These are phyloP conservation scores for Mythimna lalbum DNA, from an alignment of 2,888 invertebrate species.

Conservation along the genomic window DNA sequence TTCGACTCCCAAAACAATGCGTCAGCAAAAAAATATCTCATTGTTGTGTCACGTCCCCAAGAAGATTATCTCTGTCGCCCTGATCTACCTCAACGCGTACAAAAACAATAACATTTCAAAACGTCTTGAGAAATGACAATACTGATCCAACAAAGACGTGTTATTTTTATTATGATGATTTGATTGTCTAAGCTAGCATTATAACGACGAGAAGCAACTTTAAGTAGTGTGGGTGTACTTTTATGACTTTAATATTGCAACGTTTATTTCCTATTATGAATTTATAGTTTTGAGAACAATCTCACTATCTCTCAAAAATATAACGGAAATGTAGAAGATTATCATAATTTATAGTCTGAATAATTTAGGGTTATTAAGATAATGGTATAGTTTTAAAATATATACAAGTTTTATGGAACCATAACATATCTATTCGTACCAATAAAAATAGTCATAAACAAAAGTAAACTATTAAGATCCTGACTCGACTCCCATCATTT, in stretches of 20 bases:
- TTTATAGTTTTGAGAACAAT: slow-evolving; percentile 74
- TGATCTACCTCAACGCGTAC: slow-evolving; percentile 79
- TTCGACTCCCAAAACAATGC: slow-evolving; percentile 80
- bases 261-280: slow-evolving; percentile 75
- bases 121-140: slow-evolving; percentile 61
- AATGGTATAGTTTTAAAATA: slow-evolving; percentile 45
- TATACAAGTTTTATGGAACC: background rate
- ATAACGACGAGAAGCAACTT: slow-evolving; percentile 65
- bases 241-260: slow-evolving; percentile 74
- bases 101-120: slow-evolving; percentile 77
- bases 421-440: no score
- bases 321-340: slow-evolving; percentile 69
- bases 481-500: slow-evolving; percentile 30
- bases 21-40: slow-evolving; percentile 81
- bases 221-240: slow-evolving; percentile 74
- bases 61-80: slow-evolving; percentile 79
- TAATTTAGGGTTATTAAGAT: slow-evolving; percentile 62
- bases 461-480: slow-evolving; percentile 23
- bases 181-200: slow-evolving; percentile 61
- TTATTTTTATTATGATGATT: slow-evolving; percentile 64
- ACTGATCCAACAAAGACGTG: slow-evolving; percentile 61
- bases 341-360: slow-evolving; percentile 66
- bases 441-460: slow-evolving; percentile 50
- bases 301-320: slow-evolving; percentile 72
- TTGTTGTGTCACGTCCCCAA: slow-evolving; percentile 83